Evolutionary conservation across 2,113 vertebrate species (phyloP).

Genomic region (Ellobius talpinus): DNA sequence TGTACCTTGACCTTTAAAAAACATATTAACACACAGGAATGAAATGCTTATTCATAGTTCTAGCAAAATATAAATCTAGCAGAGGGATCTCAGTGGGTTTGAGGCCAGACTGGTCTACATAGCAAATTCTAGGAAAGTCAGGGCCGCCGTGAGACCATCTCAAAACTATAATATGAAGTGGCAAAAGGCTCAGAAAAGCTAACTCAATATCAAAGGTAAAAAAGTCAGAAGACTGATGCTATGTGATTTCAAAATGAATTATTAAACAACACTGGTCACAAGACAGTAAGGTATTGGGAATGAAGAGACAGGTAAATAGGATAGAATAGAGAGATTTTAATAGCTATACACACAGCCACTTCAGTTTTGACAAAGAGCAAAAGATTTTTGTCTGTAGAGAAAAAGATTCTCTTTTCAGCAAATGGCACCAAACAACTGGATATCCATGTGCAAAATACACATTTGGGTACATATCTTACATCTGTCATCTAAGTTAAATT

Average conservation of each 20-base stretch:
- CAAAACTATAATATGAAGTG: background rate
- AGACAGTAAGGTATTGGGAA: background rate
- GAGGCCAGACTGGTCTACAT: background rate
- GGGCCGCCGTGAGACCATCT: background rate
- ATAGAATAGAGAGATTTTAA: background rate
- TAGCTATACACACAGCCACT: background rate
- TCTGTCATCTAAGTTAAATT: background rate
- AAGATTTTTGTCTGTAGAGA: background rate
- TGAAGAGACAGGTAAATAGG: background rate
- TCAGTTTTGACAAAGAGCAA: background rate
- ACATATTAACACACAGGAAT: background rate
- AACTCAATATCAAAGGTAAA: background rate
- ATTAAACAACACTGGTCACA: background rate
- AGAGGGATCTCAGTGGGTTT: background rate
- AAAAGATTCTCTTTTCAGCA: background rate
- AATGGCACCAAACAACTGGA: background rate
- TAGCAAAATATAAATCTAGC: background rate
- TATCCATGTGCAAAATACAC: background rate
- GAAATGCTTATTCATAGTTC: background rate
- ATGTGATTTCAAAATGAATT: background rate
- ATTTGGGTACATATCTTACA: background rate
- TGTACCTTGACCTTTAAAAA: background rate
- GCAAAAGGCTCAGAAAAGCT: background rate
- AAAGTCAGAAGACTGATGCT: background rate
- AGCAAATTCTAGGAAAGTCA: background rate